These are phyloP conservation scores for Bovichtus diacanthus DNA, from an alignment of 2,797 vertebrate species.

Conservation along the genomic window DNA sequence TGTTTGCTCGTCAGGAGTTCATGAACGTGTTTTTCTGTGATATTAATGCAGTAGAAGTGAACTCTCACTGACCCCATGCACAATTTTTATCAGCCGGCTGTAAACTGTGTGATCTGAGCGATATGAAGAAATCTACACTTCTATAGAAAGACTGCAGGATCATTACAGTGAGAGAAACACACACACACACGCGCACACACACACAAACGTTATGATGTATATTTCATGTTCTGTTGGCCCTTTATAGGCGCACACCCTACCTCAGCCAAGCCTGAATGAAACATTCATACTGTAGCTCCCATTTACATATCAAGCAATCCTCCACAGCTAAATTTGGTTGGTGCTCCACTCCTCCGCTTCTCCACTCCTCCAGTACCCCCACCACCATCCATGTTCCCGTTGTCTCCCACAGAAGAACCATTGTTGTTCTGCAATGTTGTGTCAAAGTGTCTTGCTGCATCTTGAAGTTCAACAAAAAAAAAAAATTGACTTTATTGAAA, in stretches of 20 bases:
- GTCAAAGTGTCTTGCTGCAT: neutral
- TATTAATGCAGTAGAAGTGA: conserved; percentile 8
- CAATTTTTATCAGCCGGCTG: neutral
- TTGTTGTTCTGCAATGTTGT: neutral
- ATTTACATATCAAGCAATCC: conserved; percentile 68
- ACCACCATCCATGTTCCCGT: neutral
- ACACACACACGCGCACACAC: neutral
- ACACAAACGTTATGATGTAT: conserved; percentile 63
- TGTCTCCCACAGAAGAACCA: neutral
- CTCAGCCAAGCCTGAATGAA: conserved; percentile 63
- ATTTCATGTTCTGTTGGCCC: conserved; percentile 64
- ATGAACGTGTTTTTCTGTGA: neutral
- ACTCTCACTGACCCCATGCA: conserved; percentile 10
- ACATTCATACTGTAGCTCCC: conserved; percentile 58
- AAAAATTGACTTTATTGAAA: neutral
- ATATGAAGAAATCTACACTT: neutral
- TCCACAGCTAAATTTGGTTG: conserved; percentile 38
- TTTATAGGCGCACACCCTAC: conserved; percentile 26
- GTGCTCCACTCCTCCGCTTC: neutral
- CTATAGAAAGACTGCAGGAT: neutral
- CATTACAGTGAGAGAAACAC: conserved; percentile 10
- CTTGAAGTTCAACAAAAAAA: neutral
- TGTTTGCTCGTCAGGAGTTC: neutral
- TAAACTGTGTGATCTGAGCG: conserved; percentile 5
- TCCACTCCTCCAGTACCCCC: neutral